Percentiles rank a stretch among this genome's conserved stretches.
Conservation (phyloP, 1,140 invertebrate genomes). For the Oppia nitens region DNA sequence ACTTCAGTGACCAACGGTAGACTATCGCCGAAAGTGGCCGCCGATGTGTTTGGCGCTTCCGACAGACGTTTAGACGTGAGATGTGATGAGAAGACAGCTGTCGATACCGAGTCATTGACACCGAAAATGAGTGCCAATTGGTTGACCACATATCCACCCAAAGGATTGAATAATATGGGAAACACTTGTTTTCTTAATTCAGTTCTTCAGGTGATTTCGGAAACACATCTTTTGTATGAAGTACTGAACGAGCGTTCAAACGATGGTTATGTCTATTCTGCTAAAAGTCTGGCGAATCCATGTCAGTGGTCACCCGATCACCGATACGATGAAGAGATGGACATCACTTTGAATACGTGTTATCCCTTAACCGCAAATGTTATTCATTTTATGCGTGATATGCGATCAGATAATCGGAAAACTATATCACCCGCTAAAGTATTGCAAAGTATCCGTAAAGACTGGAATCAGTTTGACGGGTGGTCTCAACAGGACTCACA, state of each 20-base stretch:
- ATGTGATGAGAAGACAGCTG: too few relatives aligned
- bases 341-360: neutral
- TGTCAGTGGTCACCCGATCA: neutral
- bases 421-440: constrained; percentile 27
- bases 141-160: too few relatives aligned
- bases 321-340: neutral
- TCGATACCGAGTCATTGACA: too few relatives aligned
- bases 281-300: constrained; percentile 10
- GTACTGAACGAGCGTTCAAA: constrained; percentile 41
- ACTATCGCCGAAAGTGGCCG: too few relatives aligned
- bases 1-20: too few relatives aligned
- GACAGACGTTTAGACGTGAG: too few relatives aligned
- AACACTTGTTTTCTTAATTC: constrained; percentile 39
- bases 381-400: constrained; percentile 43
- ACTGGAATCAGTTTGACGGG: constrained; percentile 60
- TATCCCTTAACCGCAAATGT: constrained; percentile 50
- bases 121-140: too few relatives aligned
- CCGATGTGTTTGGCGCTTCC: too few relatives aligned
- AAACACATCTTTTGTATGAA: constrained; percentile 59
- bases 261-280: constrained; percentile 40
- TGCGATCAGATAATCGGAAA: constrained; percentile 30
- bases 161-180: constrained; percentile 36
- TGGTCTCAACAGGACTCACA: constrained; percentile 92
- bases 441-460: neutral
- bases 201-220: constrained; percentile 48